Base-by-base conservation (phyloP, 2,797 vertebrate species). In the Dryobates pubescens region DNA sequence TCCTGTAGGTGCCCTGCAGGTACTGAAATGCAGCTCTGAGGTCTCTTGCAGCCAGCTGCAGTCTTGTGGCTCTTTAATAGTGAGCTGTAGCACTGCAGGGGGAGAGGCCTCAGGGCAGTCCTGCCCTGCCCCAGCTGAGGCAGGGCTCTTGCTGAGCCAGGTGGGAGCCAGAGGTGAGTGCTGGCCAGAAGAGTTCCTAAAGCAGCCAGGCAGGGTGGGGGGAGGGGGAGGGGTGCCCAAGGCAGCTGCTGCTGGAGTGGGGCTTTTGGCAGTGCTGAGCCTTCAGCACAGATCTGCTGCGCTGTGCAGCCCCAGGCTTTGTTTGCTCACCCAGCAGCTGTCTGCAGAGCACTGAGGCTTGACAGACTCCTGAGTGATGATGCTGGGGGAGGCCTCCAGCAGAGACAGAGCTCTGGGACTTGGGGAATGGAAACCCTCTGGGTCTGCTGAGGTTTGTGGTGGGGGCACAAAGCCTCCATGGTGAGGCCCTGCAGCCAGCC, bases 91-190 rank as follows among this genome's bases (percentile, higher is more conserved):
- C 88, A 24, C 81, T 93, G 72, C 63, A 45, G 76, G 75, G 70
- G 51, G 89, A 89, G 64, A 89, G 91, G 72, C 70, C 96, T 94
- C 92, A 92, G 85, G 91, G 90, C 75, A 83, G 83, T 94, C 83
- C 88, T 41, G 38, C 38, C 38, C 38, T 32, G 91, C 63, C 86
- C 79, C 84, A 90, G 83, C 70, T 69, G 49, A 89, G 78, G 45
- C 82, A 75, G 77, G 81, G 86, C 90, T 85, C 91, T 91, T 83
- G 16, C 84, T 69, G 75, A 84, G 89, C 0, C 1, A 73, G 81
- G 84, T 90, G 92, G 75, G 92, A 94, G 93, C 4, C 1, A 89
- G 86, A 89, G 69, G 49, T 74, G 89, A 73, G 82, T 83, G 47
- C 65, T 73, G 75, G 62, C 56, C 36, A 8, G 36, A 36, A 36